Evolutionary conservation across 2,113 vertebrate genomes (phyloP), one percentile per base, ranked within the genome.

Genomic region (Ondatra zibethicus): DNA sequence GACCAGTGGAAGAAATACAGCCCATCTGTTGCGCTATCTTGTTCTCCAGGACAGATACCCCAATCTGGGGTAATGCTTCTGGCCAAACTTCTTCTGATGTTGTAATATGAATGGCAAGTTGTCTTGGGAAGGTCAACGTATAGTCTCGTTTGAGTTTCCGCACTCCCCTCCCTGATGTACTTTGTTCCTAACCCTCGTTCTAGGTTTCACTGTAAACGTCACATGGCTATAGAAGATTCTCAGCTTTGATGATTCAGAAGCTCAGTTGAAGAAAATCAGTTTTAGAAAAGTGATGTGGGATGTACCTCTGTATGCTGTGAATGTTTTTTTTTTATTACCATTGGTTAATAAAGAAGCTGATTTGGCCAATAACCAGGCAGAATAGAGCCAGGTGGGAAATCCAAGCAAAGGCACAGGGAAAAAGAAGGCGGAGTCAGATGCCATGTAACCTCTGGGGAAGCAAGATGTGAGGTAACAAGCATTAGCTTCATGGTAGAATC

Each of bases 241-340:
- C 75, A 85, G 13, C 31, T 63, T 85, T 94, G 80, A 70, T 86
- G 23, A 77, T 81, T 87, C 61, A 47, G 39, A 95, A 96, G 86
- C 65, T 87, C 66, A 81, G 11, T 80, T 91, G 68, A 90, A 58
- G 58, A 21, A 80, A 80, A 63, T 63, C 1, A 75, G 33, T 91
- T 78, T 91, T 72, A 39, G 45, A 73, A 91, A 96, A 58, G 55
- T 58, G 55, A 58, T 58, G 4, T 58, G 55, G 55, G 16, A 19
- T 19, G 55, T 58, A 58, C 17, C 55, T 58, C 55, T 58, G 55
- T 58, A 1, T 19, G 17, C 16, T 58, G 55, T 19, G 55, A 58
- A 58, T 19, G 17, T 58, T 58, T 58, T 50, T 50, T 50, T 50
- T 58, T 58, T 58, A 58, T 58, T 58, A 58, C 55, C 55, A 19